Evolutionary conservation across 2,113 vertebrate species (phyloP), one percentile per base, ranked within the genome.

Genomic region (Climacteris rufus): DNA sequence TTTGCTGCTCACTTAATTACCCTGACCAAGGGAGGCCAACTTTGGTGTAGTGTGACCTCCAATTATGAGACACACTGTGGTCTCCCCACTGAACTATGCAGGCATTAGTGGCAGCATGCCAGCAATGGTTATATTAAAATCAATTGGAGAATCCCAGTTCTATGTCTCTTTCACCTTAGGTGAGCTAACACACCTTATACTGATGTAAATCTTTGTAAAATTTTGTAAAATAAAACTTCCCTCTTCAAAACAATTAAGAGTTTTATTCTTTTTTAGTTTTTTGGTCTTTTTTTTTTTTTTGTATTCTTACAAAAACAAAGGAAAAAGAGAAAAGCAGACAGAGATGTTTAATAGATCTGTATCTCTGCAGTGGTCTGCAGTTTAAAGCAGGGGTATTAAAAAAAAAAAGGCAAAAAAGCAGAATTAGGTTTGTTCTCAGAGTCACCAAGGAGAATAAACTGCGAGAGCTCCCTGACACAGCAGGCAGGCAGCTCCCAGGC

Each of bases 41-140:
- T 71, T 53, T 22, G 44, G 77, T 37, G 66, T 35, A 42, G 74
- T 4, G 63, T 93, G 96, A 91, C 95, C 97, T 96, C 92, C 60
- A 87, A 75, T 96, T 91, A 95, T 4, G 77, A 93, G 63, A 52
- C 69, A 31, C 6, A 1, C 81, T 56, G 56, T 84, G 89, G 60
- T 70, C 52, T 96, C 89, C 81, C 94, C 89, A 4, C 74, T 52
- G 93, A 96, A 78, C 83, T 87, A 24, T 80, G 89, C 91, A 88
- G 61, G 84, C 76, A 30, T 21, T 52, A 68, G 69, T 96, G 96
- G 96, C 94, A 96, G 84, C 65, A 6, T 27, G 95, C 96, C 96
- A 97, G 94, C 65, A 69, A 66, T 68, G 91, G 89, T 92, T 96
- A n/a, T 79, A 96, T 97, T 96, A 95, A 94, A 97, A 96, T 96